A percentile compares a stretch with the other conserved stretches of the same genome.
phyloP scores from a whole-genome alignment of 37 sponge, comb jelly and placozoan species.

The Haliclona indistincta region DNA sequence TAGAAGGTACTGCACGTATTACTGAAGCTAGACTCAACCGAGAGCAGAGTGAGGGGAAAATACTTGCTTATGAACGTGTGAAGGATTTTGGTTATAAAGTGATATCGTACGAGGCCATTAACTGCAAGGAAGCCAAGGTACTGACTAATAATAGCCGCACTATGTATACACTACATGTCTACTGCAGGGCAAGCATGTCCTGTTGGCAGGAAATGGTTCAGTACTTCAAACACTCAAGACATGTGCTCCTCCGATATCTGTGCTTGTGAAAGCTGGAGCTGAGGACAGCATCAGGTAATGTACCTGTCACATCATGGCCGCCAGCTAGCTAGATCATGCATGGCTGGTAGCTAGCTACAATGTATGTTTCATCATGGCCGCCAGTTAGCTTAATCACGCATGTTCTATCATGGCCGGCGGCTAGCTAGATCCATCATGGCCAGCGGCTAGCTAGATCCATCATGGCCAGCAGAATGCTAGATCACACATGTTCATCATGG shows the following conservation, averaged over 20 bases:
- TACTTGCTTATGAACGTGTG: constrained; percentile 31
- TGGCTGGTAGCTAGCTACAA: no score
- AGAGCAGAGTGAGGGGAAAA: constrained; percentile 42
- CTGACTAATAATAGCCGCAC: neutral
- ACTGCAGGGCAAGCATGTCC: constrained; percentile 49
- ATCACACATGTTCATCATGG: no score
- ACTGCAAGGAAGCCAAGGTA: constrained; percentile 32
- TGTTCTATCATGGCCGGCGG: no score
- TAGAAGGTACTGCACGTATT: constrained; percentile 45
- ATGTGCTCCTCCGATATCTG: constrained; percentile 50
- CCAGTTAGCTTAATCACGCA: no score
- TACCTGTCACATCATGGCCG: no score
- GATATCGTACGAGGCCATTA: constrained; percentile 19
- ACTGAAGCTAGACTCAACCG: constrained; percentile 58
- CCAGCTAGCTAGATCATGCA: no score
- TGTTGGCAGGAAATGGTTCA: constrained; percentile 30
- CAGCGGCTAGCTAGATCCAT: no score
- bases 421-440: no score
- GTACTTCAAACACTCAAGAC: constrained; percentile 42
- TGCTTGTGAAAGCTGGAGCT: constrained; percentile 67
- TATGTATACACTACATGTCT: neutral
- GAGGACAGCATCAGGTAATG: constrained; percentile 76
- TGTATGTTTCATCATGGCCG: no score
- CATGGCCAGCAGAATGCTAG: no score
- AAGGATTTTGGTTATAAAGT: constrained; percentile 41